Evolutionary conservation across 2,113 vertebrate genomes (phyloP).

Genomic region (Charadrius vociferus): DNA sequence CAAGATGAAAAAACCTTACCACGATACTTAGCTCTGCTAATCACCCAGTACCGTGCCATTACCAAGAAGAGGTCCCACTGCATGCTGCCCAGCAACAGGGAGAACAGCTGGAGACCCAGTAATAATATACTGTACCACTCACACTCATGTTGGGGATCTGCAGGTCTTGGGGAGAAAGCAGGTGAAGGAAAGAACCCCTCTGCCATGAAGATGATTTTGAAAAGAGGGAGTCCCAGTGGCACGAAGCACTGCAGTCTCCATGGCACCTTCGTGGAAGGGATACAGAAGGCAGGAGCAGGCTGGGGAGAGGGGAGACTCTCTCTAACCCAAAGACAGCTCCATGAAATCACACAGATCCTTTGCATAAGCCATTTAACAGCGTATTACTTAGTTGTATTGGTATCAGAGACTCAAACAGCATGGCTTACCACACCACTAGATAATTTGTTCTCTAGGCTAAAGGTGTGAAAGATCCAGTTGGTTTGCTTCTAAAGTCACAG

Average conservation of each 20-base stretch:
- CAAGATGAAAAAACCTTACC: neutral
- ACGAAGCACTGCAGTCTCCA: neutral
- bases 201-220: neutral
- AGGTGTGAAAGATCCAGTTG: neutral
- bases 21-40: too few species aligned
- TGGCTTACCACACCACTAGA: neutral
- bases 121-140: neutral
- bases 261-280: neutral
- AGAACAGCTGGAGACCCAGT: neutral
- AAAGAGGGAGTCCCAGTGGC: neutral
- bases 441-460: neutral
- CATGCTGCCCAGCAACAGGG: rapidly evolving
- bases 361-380: neutral
- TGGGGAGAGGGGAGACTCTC: neutral
- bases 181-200: neutral
- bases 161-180: neutral
- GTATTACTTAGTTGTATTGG: rapidly evolving
- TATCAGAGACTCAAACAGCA: neutral
- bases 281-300: neutral
- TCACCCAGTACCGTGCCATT: neutral
- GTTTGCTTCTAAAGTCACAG: neutral
- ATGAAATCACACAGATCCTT: neutral
- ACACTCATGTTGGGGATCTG: rapidly evolving
- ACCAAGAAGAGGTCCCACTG: neutral
- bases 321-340: neutral